Evolutionary conservation across 2,797 vertebrate species (phyloP).

Genomic region (Ceryle rudis): DNA sequence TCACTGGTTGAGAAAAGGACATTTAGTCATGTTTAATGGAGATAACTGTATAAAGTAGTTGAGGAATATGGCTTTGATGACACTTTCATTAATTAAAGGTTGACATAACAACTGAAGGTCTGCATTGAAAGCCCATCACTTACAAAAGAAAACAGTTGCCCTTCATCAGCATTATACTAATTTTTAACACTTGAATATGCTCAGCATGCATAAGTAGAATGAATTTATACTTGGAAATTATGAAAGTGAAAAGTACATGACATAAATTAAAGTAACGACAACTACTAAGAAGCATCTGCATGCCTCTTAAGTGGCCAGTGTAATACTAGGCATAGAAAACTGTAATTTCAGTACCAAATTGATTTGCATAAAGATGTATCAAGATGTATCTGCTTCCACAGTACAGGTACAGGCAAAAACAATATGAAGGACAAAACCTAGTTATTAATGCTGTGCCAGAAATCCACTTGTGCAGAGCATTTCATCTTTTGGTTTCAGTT

Average conservation of each 20-base stretch:
- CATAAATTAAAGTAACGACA: slow-evolving; percentile 7
- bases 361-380: background rate
- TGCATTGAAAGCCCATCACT: background rate
- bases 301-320: background rate
- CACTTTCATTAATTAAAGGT: slow-evolving; percentile 70
- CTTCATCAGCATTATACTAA: slow-evolving; percentile 28
- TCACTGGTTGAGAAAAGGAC: background rate
- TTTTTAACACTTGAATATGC: slow-evolving; percentile 24
- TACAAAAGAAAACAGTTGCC: slow-evolving; percentile 43
- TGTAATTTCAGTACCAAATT: background rate
- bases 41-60: slow-evolving; percentile 26
- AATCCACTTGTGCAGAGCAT: accelerated
- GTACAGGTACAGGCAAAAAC: background rate
- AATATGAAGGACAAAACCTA: background rate
- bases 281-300: background rate
- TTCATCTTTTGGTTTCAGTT: background rate
- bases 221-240: slow-evolving; percentile 11
- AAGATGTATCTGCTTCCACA: background rate
- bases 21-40: slow-evolving; percentile 28
- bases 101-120: slow-evolving; percentile 72
- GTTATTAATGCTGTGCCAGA: background rate
- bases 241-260: slow-evolving; percentile 12
- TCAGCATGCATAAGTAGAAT: background rate
- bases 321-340: background rate
- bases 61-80: slow-evolving; percentile 62